Base-by-base conservation (phyloP, 2,113 vertebrate genomes). In the Sander vitreus region DNA sequence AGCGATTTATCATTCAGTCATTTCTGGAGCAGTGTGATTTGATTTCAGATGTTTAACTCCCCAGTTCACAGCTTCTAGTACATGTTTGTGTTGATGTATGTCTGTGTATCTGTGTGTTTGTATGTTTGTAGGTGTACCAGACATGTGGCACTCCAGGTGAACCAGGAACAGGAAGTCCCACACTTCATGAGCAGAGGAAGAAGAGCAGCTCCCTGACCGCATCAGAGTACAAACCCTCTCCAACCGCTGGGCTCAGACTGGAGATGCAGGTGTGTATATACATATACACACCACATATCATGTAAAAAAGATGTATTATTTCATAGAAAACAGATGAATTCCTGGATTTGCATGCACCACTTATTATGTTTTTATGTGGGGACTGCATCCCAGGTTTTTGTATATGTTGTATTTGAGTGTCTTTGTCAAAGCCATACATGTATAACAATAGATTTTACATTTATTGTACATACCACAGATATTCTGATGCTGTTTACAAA, bases 111-210 rank as follows among this genome's bases (percentile, higher is more conserved):
- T 74, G 10, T 65, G 33, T 54, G 1, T 80, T 11, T 85, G n/a
- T 60, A 16, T 14, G 43, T 51, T 11, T 71, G 39, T 30, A 98
- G 97, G 96, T 97, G 81, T 96, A 97, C 82, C 97, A 97, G 90
- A 96, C 93, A 2, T 99, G 97, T 70, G 97, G 97, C 82, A 94
- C 89, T 86, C 97, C 96, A 80, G 96, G 95, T 86, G 94, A 96
- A 86, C 48, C 81, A 9, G 96, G 90, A 54, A 94, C 95, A 15
- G 95, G 95, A 89, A 86, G 94, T 69, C 85, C 96, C 0, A 76
- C 78, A 4, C 53, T 85, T 0, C 95, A 96, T 30, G 97, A 97
- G 76, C 94, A 87, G 84, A 96, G 11, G 85, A 96, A 80, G 33
- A 89, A 94, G 18, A 95, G 94, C 27, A 13, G 89, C 75, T 90